Conservation (phyloP, 2,113 vertebrate species). For the Pomatorhinus ruficollis region DNA sequence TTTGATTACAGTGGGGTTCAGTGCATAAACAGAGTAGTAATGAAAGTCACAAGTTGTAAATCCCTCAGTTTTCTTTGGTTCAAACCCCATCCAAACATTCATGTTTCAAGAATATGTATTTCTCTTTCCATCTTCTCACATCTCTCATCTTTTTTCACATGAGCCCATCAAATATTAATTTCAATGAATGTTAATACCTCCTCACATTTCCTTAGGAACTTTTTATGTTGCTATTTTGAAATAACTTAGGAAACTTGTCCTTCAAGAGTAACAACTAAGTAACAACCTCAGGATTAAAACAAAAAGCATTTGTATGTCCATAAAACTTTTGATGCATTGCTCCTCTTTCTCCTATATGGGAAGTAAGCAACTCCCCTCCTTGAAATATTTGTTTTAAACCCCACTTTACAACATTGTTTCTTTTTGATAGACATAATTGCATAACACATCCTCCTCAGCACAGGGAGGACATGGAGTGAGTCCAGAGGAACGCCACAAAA, state of each 20-base stretch:
- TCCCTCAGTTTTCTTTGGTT: background rate
- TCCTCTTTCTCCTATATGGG: background rate
- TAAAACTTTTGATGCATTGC: background rate
- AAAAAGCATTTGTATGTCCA: background rate
- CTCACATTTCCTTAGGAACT: background rate
- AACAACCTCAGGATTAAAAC: background rate
- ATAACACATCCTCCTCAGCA: background rate
- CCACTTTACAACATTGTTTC: background rate
- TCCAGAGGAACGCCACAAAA: background rate
- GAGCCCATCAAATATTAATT: background rate
- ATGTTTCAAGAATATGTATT: background rate
- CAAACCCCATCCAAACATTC: background rate
- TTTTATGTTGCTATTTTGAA: background rate
- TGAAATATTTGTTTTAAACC: background rate
- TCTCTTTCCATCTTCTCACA: background rate
- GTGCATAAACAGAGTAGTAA: background rate
- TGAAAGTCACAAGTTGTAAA: background rate
- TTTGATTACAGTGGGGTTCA: background rate
- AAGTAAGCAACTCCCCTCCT: background rate
- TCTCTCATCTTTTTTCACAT: background rate
- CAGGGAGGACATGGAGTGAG: rapidly evolving
- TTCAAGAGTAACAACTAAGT: background rate
- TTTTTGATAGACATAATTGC: background rate
- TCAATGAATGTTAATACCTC: background rate
- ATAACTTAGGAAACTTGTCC: background rate